Percentiles rank a stretch among this genome's conserved stretches.
These are phyloP conservation scores for Cacatua alba DNA, from an alignment of 2,113 vertebrate genomes.

Conservation along the genomic window DNA sequence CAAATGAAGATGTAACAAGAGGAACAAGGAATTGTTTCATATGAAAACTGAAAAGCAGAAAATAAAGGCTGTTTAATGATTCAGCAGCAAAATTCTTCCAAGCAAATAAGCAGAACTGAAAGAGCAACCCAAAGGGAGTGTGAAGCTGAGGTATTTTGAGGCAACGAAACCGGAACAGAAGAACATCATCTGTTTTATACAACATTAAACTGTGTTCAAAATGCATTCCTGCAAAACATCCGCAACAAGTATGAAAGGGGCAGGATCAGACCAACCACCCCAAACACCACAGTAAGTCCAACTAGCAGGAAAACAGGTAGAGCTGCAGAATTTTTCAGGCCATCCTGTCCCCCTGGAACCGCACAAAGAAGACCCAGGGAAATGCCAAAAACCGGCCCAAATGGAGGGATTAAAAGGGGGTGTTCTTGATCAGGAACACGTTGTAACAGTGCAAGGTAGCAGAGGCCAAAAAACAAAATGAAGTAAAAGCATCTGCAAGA, in stretches of 20 bases:
- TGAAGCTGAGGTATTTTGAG: background rate
- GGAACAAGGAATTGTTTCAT: background rate
- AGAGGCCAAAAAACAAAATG: background rate
- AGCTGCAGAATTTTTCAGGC: background rate
- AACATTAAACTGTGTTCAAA: background rate
- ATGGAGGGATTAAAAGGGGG: too few relatives aligned
- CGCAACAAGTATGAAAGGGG: background rate
- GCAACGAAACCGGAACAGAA: background rate
- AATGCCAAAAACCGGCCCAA: accelerated
- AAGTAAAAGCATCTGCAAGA: background rate
- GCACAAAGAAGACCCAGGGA: background rate
- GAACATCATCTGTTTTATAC: background rate
- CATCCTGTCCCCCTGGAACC: background rate
- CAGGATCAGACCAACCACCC: background rate
- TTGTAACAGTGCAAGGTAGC: background rate
- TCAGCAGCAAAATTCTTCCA: conserved; percentile 1
- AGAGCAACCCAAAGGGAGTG: background rate
- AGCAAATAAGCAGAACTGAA: background rate
- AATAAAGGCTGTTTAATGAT: conserved; percentile 11
- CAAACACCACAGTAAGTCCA: background rate
- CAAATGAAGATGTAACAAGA: background rate
- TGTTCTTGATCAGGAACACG: accelerated
- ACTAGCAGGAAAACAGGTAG: background rate
- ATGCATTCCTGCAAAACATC: background rate
- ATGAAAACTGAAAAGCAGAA: background rate